Percentiles rank a stretch among this genome's conserved stretches.
Evolutionary conservation across 2,113 vertebrate genomes (phyloP).

Genomic region (Epinephelus fuscoguttatus): DNA sequence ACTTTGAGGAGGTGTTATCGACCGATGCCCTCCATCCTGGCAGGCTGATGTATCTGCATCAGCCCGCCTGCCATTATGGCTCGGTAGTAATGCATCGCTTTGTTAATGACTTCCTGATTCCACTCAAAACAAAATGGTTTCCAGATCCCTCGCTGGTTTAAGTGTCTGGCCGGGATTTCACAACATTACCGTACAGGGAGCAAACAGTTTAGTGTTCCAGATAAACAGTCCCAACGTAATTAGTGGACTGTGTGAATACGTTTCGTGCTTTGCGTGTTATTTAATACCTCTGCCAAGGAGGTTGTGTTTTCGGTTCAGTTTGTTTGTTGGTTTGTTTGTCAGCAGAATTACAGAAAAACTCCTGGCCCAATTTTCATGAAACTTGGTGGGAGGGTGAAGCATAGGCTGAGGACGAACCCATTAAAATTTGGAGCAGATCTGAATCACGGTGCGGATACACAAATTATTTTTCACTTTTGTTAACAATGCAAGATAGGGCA

Average conservation of each 20-base stretch:
- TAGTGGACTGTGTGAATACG: not conserved
- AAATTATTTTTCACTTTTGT: too few species aligned
- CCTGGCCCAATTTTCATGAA: too few species aligned
- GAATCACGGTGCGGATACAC: too few species aligned
- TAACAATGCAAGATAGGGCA: too few species aligned
- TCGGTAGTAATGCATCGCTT: slow-evolving; percentile 51
- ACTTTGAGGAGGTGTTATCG: slow-evolving; percentile 60
- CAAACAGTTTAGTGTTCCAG: slow-evolving; percentile 20
- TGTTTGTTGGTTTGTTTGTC: too few species aligned
- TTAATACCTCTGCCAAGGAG: not conserved
- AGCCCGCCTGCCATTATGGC: slow-evolving; percentile 51
- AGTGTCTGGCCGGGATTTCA: slow-evolving; percentile 41
- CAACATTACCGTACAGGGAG: slow-evolving; percentile 1
- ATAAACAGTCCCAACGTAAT: slow-evolving; percentile 36
- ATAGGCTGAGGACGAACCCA: too few species aligned
- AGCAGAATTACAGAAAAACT: too few species aligned
- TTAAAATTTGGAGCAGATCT: too few species aligned
- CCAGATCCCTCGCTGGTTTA: slow-evolving; percentile 28
- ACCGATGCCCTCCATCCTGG: slow-evolving; percentile 44
- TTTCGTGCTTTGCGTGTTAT: not conserved
- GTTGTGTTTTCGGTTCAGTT: too few species aligned
- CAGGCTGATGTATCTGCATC: slow-evolving; percentile 58
- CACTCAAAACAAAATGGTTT: slow-evolving; percentile 59
- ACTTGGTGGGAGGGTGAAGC: too few species aligned
- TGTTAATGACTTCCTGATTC: slow-evolving; percentile 68